Conservation (phyloP, 2,888 invertebrate genomes). For the Lutraria lutraria region DNA sequence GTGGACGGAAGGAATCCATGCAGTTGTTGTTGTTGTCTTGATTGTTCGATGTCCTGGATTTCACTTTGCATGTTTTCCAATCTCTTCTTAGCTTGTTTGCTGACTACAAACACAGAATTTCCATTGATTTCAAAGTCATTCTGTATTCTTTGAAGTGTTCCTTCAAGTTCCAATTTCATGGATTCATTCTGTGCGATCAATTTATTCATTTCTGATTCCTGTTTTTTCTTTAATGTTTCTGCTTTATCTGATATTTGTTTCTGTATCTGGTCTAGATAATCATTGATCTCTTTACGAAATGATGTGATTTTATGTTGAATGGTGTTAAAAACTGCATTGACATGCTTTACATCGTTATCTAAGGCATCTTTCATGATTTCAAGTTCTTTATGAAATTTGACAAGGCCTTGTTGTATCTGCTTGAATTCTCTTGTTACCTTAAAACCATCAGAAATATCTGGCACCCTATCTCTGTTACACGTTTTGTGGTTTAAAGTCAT, state of each 20-base stretch:
- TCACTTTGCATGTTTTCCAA: background rate
- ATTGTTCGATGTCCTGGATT: background rate
- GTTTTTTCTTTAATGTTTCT: background rate
- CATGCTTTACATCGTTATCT: background rate
- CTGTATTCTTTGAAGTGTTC: background rate
- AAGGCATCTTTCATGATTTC: background rate
- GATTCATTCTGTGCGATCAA: background rate
- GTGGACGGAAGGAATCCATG: background rate
- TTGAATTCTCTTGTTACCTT: background rate
- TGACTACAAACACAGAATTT: background rate
- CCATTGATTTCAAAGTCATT: background rate
- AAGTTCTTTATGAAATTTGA: background rate
- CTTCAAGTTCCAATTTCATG: background rate
- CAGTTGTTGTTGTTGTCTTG: background rate
- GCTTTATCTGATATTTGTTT: background rate
- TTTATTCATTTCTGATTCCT: background rate
- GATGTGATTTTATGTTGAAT: background rate
- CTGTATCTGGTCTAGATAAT: background rate
- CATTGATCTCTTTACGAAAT: constrained; percentile 3
- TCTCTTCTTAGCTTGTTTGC: background rate
- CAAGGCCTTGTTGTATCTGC: background rate
- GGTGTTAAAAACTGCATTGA: background rate
- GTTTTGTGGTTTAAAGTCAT: constrained; percentile 1
- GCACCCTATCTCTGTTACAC: background rate
- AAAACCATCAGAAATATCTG: background rate